A percentile compares a stretch with the other conserved stretches of the same genome.
Conservation (phyloP, 2,113 vertebrate species). For the Cyanoderma ruficeps region DNA sequence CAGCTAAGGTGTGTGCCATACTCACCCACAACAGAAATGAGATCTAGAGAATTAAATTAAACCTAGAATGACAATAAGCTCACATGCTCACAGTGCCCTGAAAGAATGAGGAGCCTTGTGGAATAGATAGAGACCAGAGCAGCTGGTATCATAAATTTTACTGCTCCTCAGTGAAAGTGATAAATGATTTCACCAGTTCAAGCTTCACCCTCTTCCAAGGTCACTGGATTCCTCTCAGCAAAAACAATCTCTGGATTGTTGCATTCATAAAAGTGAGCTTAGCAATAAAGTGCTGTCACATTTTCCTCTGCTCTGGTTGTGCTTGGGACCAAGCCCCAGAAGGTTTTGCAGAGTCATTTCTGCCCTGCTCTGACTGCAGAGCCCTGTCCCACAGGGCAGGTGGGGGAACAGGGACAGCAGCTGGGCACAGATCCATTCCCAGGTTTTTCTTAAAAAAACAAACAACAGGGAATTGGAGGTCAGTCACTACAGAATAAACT, state of each 20-base stretch:
- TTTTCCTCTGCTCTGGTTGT: not conserved
- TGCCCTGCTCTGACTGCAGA: not conserved
- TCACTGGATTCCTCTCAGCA: not conserved
- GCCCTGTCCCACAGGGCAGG: not conserved
- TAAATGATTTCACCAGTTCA: slow-evolving; percentile 1
- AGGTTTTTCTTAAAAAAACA: not conserved
- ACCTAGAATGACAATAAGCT: not conserved
- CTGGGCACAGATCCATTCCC: not conserved
- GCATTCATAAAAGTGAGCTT: not conserved
- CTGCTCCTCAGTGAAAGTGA: not conserved
- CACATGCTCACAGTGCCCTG: not conserved
- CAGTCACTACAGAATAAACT: not conserved
- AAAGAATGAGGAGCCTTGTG: not conserved
- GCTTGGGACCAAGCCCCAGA: not conserved
- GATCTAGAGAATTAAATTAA: not conserved
- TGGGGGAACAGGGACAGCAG: not conserved
- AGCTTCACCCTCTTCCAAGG: not conserved
- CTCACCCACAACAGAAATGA: not conserved
- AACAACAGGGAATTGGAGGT: fast-evolving
- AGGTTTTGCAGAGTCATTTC: not conserved
- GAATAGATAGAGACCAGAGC: not conserved
- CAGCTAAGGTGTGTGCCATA: not conserved
- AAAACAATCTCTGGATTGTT: not conserved
- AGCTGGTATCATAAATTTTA: slow-evolving; percentile 10
- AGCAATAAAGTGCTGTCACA: not conserved